Percentiles rank a stretch among this genome's conserved stretches.
Conservation (phyloP, 2,113 vertebrate species). For the Prietella phreatophila region DNA sequence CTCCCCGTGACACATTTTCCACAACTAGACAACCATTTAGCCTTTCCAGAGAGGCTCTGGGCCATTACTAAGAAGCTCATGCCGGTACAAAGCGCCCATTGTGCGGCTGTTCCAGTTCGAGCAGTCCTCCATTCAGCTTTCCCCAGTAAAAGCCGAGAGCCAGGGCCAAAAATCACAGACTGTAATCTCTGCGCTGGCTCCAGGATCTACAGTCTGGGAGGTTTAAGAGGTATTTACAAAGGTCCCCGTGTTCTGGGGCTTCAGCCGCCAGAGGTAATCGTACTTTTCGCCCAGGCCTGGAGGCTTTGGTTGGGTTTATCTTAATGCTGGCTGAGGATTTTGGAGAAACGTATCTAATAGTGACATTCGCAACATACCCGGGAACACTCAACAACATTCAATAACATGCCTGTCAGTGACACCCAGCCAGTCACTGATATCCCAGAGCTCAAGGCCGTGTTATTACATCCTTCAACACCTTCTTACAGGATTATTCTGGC, state of each 20-base stretch:
- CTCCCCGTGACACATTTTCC: slow-evolving; percentile 50
- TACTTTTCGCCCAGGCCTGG: not conserved
- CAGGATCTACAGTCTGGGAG: slow-evolving; percentile 60
- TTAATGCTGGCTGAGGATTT: slow-evolving; percentile 9
- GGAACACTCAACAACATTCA: not conserved
- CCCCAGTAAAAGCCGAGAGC: slow-evolving; percentile 63
- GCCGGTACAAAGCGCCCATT: slow-evolving; percentile 71
- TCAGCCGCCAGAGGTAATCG: slow-evolving; percentile 49
- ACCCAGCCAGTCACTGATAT: slow-evolving; percentile 3
- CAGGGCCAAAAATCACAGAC: slow-evolving; percentile 71
- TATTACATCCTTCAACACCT: slow-evolving; percentile 35
- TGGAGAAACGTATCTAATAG: slow-evolving; percentile 18
- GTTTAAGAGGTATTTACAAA: slow-evolving; percentile 62
- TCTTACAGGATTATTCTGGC: slow-evolving; percentile 15
- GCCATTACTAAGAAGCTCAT: slow-evolving; percentile 62
- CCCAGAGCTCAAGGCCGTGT: not conserved
- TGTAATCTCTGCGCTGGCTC: slow-evolving; percentile 64
- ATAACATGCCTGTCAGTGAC: not conserved
- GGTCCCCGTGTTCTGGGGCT: slow-evolving; percentile 51
- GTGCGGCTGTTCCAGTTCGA: slow-evolving; percentile 64
- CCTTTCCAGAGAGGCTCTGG: slow-evolving; percentile 57
- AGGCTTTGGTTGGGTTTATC: slow-evolving; percentile 26
- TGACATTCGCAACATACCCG: slow-evolving; percentile 3
- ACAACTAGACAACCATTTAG: slow-evolving; percentile 51
- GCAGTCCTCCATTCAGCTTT: slow-evolving; percentile 60